A percentile compares a stretch with the other conserved stretches of the same genome.
phyloP scores from a whole-genome alignment of 2,113 vertebrate species.

The Gopherus flavomarginatus region DNA sequence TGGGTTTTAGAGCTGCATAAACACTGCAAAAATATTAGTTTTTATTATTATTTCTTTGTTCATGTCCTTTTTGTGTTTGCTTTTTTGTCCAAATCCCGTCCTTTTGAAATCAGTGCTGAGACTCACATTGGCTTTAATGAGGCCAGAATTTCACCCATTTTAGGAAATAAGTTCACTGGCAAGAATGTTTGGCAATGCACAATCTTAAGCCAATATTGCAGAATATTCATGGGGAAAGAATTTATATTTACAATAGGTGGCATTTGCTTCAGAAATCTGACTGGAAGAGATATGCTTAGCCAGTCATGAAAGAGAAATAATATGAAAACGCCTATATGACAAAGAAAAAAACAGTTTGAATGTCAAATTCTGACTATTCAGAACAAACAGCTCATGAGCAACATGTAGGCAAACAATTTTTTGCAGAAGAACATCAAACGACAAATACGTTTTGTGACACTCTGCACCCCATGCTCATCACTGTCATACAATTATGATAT shows the following conservation, averaged over 20 bases:
- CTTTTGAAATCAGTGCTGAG: neutral
- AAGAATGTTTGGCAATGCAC: neutral
- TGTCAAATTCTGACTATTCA: neutral
- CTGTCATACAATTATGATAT: too few species aligned
- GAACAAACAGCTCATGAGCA: neutral
- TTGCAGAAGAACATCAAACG: neutral
- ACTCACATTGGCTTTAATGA: neutral
- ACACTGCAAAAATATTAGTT: neutral
- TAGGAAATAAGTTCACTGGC: neutral
- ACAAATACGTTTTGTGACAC: neutral
- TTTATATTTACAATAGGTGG: neutral
- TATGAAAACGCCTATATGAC: neutral
- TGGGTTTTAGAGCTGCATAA: neutral
- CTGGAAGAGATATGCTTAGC: neutral
- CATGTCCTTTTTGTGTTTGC: neutral
- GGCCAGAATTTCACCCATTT: neutral
- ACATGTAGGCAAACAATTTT: neutral
- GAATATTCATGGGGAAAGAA: neutral
- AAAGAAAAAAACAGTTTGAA: neutral
- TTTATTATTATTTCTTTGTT: neutral
- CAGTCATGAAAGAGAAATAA: neutral
- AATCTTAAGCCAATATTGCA: neutral
- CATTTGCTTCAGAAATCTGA: neutral
- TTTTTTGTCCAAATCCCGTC: neutral
- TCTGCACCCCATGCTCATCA: too few species aligned